Evolutionary conservation across 2,888 invertebrate species (phyloP), one percentile per base, ranked within the genome.

Genomic region (Thera britannica): DNA sequence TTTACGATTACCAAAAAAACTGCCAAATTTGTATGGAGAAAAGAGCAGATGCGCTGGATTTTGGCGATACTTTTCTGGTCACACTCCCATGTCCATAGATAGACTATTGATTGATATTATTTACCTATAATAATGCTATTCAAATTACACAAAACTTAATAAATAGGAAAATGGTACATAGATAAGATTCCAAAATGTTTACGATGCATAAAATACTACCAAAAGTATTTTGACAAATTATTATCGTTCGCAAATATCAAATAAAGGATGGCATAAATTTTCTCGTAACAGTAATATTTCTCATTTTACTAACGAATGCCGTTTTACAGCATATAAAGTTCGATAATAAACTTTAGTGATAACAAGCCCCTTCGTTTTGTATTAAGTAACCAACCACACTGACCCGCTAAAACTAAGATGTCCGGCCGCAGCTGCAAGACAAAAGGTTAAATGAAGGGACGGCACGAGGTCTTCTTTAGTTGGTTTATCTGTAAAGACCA

Each of bases 291-390:
- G 54, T 52, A 57, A 34, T 62, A 59, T 51, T 41, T 74, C 82
- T 84, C 78, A 84, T 84, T 83, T 46, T 81, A 74, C 75, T 79
- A 83, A 81, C 79, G 77, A 81, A 82, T 77, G 72, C 70, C 65
- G 67, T 79, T 87, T 86, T 87, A 87, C 77, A 76, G 74, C 75
- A 76, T 80, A 85, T 88, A 86, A 86, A 83, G 77, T 82, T 73
- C 75, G 79, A 23, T 56, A 63, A 38, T 63, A 51, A 59, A 59
- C 11, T 23, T 41, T 11, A 56, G 51, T 49, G 36, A 59, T 65
- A 60, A 59, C 59, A 63, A 59, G 59, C 55, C 41, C 52, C 59
- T 63, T 54, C 41, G 49, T 60, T 65, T 41, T 65, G 55, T 60
- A 57, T 46, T 52, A 57, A 59, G 58, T 54, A 49, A 60, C 60